Evolutionary conservation across 2,888 invertebrate species (phyloP), one percentile per base, ranked within the genome.

Genomic region (Homarus gammarus): DNA sequence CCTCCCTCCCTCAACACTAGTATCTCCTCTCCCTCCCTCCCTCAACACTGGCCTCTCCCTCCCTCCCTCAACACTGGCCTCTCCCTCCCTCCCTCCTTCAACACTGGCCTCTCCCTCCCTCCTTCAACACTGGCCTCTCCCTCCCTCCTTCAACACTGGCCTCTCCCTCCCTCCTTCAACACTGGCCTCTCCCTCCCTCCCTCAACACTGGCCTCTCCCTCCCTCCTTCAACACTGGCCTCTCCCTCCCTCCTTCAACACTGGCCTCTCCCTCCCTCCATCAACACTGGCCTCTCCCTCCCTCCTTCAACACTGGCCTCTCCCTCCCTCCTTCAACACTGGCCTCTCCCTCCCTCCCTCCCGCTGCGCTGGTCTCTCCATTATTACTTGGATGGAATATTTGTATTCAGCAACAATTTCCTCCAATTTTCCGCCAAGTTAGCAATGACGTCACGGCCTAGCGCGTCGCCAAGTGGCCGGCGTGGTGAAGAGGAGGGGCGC

Each of bases 341-440:
- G 27, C 38, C 75, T 33, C 75, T n/a, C 64, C 22, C 38, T 18
- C 75, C 27, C 36, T 36, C 61, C 56, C 84, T 40, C 73, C 64
- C 31, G 56, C 73, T 15, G 64, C 38, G 40, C 61, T 56, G 3
- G 44, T 27, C 85, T 77, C 85, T 77, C 85, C 77, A 77, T 85
- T 85, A 85, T 77, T 77, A 77, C 85, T 85, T 77, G 68, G 77
- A 40, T 44, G 77, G 84, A 27, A 75, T 84, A 84, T 84, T 84
- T 84, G 84, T 84, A 75, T 84, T 84, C 84, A 84, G 84, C 75
- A 40, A 84, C 84, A 84, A 84, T 84, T 84, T 85, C 85, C 85
- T 61, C 85, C 85, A 75, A 85, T 64, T 85, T 85, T 85, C 44
- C 77, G 31, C 64, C 33, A 77, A 85, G 77, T 85, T 84, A 84